A percentile compares a stretch with the other conserved stretches of the same genome.
These are phyloP conservation scores for Scylla paramamosain DNA, from an alignment of 1,140 invertebrate genomes.

Conservation along the genomic window DNA sequence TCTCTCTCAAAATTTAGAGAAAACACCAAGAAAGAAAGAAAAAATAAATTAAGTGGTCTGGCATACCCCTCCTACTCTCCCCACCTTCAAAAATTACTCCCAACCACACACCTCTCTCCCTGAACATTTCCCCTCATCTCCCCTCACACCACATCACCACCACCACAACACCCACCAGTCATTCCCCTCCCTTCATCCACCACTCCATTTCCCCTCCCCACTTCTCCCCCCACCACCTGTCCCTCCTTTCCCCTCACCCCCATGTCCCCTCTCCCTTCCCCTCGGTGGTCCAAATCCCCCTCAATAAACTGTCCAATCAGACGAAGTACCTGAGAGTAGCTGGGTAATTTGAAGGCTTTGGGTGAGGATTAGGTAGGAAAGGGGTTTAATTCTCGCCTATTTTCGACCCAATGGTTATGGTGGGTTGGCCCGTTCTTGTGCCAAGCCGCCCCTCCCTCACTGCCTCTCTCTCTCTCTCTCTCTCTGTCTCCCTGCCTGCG, in stretches of 20 bases:
- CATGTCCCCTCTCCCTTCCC: not conserved
- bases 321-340: constrained; percentile 62
- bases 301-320: constrained; percentile 69
- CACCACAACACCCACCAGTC: too few species aligned
- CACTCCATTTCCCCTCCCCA: not conserved
- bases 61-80: not conserved
- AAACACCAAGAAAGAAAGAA: not conserved
- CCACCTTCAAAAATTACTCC: not conserved
- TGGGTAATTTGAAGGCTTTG: constrained; percentile 64
- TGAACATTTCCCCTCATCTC: too few species aligned
- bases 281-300: constrained; percentile 24
- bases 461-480: not conserved
- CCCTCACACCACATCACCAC: too few species aligned
- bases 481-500: too few species aligned
- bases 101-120: too few species aligned
- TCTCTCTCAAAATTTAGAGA: too few species aligned
- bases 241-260: not conserved
- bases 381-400: constrained; percentile 53
- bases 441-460: not conserved
- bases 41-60: not conserved
- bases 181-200: too few species aligned
- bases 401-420: constrained; percentile 47
- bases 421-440: constrained; percentile 28
- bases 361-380: constrained; percentile 48
- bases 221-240: not conserved